A percentile compares a stretch with the other conserved stretches of the same genome.
These are phyloP conservation scores for Oreotrochilus melanogaster DNA, from an alignment of 2,113 vertebrate species.

Conservation along the genomic window DNA sequence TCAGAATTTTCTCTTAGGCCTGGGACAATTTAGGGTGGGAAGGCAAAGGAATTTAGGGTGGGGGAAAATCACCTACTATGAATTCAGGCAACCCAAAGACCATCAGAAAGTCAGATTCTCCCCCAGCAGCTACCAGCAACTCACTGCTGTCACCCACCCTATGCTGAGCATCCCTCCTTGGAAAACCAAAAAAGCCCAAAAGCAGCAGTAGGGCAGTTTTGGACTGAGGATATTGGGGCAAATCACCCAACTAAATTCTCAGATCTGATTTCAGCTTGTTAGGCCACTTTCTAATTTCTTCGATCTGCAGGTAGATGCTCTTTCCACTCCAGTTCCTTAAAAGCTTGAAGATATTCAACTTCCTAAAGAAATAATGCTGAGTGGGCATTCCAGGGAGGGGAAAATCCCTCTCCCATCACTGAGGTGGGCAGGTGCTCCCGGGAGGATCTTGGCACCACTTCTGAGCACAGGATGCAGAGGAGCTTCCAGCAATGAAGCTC, in stretches of 20 bases:
- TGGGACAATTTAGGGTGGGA: too few species aligned
- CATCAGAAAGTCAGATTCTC: background rate
- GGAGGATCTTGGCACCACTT: background rate
- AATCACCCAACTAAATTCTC: background rate
- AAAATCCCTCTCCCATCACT: background rate
- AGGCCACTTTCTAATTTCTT: background rate
- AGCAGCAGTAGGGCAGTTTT: fast-evolving
- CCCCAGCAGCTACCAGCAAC: fast-evolving
- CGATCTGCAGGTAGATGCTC: background rate
- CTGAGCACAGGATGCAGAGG: background rate
- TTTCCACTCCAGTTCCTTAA: background rate
- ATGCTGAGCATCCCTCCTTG: background rate
- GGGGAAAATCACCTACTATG: fast-evolving
- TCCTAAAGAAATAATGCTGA: background rate
- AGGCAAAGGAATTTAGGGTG: background rate
- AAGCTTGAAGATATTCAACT: background rate
- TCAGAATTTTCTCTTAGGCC: background rate
- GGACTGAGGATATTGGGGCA: background rate
- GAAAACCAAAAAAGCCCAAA: background rate
- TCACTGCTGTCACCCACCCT: background rate
- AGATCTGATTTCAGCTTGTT: background rate
- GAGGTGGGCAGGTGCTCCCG: fast-evolving
- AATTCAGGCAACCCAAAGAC: background rate
- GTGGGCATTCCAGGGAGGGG: fast-evolving
- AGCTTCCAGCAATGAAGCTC: background rate